Evolutionary conservation across 2,797 vertebrate genomes (phyloP).

Genomic region (Novumbra hubbsi): DNA sequence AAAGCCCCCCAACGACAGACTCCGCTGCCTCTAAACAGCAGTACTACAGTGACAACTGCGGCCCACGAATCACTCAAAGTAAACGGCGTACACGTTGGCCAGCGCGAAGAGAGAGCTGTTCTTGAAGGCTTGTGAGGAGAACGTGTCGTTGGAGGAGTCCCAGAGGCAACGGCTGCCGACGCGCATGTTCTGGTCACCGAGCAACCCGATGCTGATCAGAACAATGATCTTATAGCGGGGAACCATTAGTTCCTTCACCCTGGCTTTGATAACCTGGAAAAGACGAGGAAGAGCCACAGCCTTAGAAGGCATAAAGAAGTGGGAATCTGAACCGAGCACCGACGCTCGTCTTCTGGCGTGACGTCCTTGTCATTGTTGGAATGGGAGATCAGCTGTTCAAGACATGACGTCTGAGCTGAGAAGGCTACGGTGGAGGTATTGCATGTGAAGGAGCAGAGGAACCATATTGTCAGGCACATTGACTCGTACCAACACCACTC

Average conservation of each 20-base stretch:
- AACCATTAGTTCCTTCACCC: conserved; percentile 83
- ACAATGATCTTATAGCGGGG: conserved; percentile 87
- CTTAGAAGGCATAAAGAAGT: not conserved
- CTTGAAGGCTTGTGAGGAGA: conserved; percentile 79
- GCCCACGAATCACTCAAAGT: conserved; percentile 75
- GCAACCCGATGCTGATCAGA: conserved; percentile 82
- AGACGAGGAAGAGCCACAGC: not conserved
- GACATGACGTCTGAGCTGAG: not conserved
- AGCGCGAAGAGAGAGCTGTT: conserved; percentile 85
- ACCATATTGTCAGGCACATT: not conserved
- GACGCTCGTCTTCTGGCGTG: not conserved
- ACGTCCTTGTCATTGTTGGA: not conserved
- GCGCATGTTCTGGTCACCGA: conserved; percentile 77
- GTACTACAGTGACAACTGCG: not conserved
- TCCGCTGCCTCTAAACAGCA: not conserved
- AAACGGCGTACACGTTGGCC: conserved; percentile 83
- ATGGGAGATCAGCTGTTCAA: not conserved
- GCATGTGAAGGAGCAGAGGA: not conserved
- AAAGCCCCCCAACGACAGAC: not conserved
- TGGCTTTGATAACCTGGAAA: conserved; percentile 80
- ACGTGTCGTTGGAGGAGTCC: conserved; percentile 79
- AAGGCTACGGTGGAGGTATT: not conserved
- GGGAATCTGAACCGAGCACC: not conserved
- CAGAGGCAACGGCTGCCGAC: conserved; percentile 88
- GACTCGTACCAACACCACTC: not conserved